Percentiles rank a stretch among this genome's conserved stretches.
These are phyloP conservation scores for Griposia aprilina DNA, from an alignment of 2,888 invertebrate species.

Conservation along the genomic window DNA sequence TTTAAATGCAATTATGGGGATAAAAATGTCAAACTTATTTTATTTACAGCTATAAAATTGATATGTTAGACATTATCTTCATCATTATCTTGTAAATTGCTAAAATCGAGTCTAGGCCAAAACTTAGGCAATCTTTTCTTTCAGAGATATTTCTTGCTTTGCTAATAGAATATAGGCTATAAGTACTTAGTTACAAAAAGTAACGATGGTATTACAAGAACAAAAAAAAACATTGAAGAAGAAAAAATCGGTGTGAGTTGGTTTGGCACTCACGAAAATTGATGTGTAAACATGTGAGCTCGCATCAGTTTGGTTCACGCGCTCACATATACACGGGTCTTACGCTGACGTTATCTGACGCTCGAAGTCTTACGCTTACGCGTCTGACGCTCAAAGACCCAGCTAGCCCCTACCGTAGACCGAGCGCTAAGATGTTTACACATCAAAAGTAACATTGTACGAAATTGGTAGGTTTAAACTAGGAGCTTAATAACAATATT, in stretches of 20 bases:
- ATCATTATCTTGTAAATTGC: constrained; percentile 59
- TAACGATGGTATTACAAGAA: background rate
- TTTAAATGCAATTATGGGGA: constrained; percentile 40
- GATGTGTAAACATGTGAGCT: no score
- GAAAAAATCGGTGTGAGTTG: no score
- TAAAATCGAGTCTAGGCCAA: constrained; percentile 41
- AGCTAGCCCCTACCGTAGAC: no score
- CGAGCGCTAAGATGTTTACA: no score
- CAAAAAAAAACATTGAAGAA: background rate
- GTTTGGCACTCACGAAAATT: no score
- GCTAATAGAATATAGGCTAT: constrained; percentile 5
- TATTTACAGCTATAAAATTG: constrained; percentile 71
- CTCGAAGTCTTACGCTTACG: no score
- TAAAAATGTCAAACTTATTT: constrained; percentile 50
- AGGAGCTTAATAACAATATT: background rate
- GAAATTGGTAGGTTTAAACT: constrained; percentile 5
- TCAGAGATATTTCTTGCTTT: constrained; percentile 8
- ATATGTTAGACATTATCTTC: constrained; percentile 73
- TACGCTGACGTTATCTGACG: no score
- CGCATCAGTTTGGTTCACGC: no score
- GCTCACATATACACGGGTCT: no score
- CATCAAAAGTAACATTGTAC: no score
- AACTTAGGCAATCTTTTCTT: constrained; percentile 21
- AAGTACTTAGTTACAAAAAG: background rate
- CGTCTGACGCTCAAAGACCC: no score